A percentile compares a stretch with the other conserved stretches of the same genome.
phyloP scores from a whole-genome alignment of 1,140 invertebrate species.

The Leptinotarsa defecta region DNA sequence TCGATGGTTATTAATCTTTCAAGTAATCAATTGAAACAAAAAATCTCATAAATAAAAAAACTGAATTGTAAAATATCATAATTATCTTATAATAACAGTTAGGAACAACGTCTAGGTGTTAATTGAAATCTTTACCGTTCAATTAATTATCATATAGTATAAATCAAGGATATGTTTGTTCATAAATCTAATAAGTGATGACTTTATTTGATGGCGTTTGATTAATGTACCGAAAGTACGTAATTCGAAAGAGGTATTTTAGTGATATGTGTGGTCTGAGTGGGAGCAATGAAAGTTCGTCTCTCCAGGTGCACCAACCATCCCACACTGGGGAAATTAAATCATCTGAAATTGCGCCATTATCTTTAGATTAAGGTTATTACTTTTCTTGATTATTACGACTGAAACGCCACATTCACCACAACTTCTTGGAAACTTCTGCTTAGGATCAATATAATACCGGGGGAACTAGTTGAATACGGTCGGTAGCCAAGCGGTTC shows the following conservation, averaged over 20 bases:
- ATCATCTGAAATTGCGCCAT: background rate
- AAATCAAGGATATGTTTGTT: constrained; percentile 3
- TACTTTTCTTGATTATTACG: background rate
- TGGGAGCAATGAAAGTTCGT: background rate
- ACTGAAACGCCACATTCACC: background rate
- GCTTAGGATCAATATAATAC: too few species aligned
- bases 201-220: background rate
- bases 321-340: background rate
- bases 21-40: background rate
- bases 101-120: background rate
- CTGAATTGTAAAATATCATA: constrained; percentile 6
- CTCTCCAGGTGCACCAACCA: background rate
- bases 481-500: too few species aligned
- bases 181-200: background rate
- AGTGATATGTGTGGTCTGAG: background rate
- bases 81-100: background rate
- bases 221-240: background rate
- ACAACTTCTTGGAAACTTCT: background rate
- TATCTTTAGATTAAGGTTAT: background rate
- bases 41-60: background rate
- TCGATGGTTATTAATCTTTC: background rate
- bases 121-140: background rate
- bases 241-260: background rate
- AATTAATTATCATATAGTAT: background rate
- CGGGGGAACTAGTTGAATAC: too few species aligned